Evolutionary conservation across 2,888 invertebrate species (phyloP), one percentile per base, ranked within the genome.

Genomic region (Gortyna flavago): DNA sequence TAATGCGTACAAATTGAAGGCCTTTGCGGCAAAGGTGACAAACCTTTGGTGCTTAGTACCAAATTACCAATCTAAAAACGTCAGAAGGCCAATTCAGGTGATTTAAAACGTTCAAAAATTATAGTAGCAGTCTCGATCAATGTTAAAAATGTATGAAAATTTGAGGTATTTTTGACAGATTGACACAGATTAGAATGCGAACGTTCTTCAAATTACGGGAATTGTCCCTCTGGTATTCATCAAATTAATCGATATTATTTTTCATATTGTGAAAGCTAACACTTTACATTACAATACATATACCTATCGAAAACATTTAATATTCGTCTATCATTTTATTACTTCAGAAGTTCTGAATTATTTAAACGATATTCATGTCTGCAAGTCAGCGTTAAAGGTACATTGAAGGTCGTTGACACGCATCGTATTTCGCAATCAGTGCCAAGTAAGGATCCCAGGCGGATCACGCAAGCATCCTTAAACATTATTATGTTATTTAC

Each of bases 351-450:
- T 38, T 18, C 13, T 25, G 29, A 41, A 1, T 59, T 48, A 29
- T 57, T 61, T 13, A 29, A 66, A 61, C 18, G 18, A 54, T 48
- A 65, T 82, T 67, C 44, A 54, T 41, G 72, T 75, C 41, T 57
- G 44, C 54, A 71, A 61, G 71, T 73, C 61, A 32, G 41, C 72
- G 68, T 48, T 69, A 25, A 51, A 25, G 32, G 68, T 32, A 57
- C 48, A 29, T 41, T 51, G 69, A 72, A 76, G 80, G 76, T 84
- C 75, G 76, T 51, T 80, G 76, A 84, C 76, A 18, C 74, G 48
- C 79, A 59, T 76, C 75, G 74, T 66, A 80, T 77, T 72, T 83
- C 61, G 67, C 76, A 85, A 85, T 80, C 72, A 32, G 69, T 76
- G 83, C 79, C 83, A 83, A 80, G 72, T 64, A 64, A 75, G 76